Evolutionary conservation across 2,888 invertebrate species (phyloP).

Genomic region (Ophonus ardosiacus): DNA sequence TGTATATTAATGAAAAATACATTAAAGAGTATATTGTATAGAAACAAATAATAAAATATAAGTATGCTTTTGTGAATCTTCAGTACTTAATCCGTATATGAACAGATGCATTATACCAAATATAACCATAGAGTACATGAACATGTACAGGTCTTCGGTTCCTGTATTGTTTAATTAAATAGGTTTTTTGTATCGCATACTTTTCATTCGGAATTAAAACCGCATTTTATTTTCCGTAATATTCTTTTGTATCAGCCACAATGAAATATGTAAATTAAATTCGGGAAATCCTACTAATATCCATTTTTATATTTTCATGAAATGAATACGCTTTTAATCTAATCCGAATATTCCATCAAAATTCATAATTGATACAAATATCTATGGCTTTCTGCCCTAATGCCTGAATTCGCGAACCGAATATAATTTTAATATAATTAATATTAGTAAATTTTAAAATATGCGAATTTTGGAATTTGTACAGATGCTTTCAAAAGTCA

Average conservation of each 20-base stretch:
- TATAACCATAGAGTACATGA: too few species aligned
- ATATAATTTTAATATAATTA: background rate
- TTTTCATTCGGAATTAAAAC: background rate
- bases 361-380: background rate
- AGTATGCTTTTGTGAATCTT: too few species aligned
- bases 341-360: background rate
- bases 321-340: background rate
- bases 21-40: too few species aligned
- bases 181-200: background rate
- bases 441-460: background rate
- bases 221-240: background rate
- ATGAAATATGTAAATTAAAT: background rate
- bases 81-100: too few species aligned
- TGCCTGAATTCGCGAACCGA: background rate
- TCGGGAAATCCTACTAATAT: background rate
- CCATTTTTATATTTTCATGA: background rate
- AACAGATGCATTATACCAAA: too few species aligned
- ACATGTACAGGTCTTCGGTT: background rate
- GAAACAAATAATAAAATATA: too few species aligned
- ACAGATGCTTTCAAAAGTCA: background rate
- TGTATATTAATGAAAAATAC: too few species aligned
- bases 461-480: background rate
- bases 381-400: background rate
- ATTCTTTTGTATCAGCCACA: background rate
- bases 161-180: background rate